Evolutionary conservation across 2,888 invertebrate species (phyloP).

Genomic region (Zygaena filipendulae): DNA sequence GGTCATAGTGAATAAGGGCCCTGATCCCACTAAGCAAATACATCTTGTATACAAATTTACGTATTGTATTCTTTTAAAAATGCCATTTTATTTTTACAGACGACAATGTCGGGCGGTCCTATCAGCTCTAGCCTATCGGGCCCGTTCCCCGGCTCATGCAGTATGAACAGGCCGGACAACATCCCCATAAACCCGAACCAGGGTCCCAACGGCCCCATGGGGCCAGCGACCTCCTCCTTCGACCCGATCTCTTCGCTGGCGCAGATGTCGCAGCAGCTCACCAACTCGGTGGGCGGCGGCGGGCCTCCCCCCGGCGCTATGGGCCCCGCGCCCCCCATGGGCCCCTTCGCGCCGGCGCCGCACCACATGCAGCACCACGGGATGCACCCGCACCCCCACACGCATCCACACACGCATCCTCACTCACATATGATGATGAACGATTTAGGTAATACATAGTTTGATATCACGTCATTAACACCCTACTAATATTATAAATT

Average conservation of each 20-base stretch:
- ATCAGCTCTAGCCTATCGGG: constrained; percentile 60
- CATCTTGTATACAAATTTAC: too few relatives aligned
- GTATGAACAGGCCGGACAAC: constrained; percentile 57
- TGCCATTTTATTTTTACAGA: constrained; percentile 25
- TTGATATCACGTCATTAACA: too few relatives aligned
- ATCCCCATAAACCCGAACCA: constrained; percentile 60
- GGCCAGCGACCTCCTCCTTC: constrained; percentile 72
- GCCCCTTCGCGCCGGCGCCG: constrained; percentile 46
- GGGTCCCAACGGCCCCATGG: constrained; percentile 68
- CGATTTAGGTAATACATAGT: constrained; percentile 59
- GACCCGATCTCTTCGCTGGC: constrained; percentile 94
- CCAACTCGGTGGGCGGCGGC: constrained; percentile 74
- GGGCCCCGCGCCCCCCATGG: constrained; percentile 47
- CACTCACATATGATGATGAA: constrained; percentile 67
- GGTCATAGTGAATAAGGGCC: too few relatives aligned
- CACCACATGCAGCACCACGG: constrained; percentile 60
- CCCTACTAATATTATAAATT: too few relatives aligned
- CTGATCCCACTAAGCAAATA: too few relatives aligned
- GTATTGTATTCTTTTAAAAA: too few relatives aligned
- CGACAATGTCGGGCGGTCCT: constrained; percentile 57
- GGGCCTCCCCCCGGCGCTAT: constrained; percentile 39
- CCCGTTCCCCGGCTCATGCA: constrained; percentile 63
- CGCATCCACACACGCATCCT: constrained; percentile 54
- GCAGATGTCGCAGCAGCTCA: constrained; percentile 94
- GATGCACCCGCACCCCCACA: constrained; percentile 57